Conservation (phyloP, 2,888 invertebrate species). For the Cataglyphis rosenhaueri region DNA sequence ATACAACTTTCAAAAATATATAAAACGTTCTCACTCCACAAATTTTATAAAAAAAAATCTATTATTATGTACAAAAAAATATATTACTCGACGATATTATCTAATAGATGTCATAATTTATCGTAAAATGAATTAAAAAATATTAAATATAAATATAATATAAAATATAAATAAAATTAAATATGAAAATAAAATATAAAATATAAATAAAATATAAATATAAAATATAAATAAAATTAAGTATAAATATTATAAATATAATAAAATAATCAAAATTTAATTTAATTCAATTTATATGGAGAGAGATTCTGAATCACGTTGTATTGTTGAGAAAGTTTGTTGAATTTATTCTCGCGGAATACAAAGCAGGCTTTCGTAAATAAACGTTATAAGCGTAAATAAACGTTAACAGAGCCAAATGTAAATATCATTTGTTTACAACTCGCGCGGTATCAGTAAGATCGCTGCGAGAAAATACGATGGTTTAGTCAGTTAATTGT, state of each 20-base stretch:
- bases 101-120: no score
- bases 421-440: not conserved
- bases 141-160: not conserved
- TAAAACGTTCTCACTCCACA: not conserved
- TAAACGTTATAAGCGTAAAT: not conserved
- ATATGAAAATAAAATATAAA: not conserved
- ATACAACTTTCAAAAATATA: not conserved
- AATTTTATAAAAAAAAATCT: not conserved
- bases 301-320: not conserved
- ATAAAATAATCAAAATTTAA: not conserved
- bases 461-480: not conserved
- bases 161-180: no score
- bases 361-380: not conserved
- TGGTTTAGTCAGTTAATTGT: slow-evolving; percentile 5
- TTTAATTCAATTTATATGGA: not conserved
- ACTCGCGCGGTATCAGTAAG: not conserved
- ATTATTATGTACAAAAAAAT: not conserved
- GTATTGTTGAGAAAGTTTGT: not conserved
- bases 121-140: not conserved
- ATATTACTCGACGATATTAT: no score
- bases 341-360: not conserved
- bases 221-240: not conserved
- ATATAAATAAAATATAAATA: not conserved
- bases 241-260: not conserved
- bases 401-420: not conserved